Percentiles rank a stretch among this genome's conserved stretches.
phyloP scores from a whole-genome alignment of 2,797 vertebrate species.

The Myotis vivesi region DNA sequence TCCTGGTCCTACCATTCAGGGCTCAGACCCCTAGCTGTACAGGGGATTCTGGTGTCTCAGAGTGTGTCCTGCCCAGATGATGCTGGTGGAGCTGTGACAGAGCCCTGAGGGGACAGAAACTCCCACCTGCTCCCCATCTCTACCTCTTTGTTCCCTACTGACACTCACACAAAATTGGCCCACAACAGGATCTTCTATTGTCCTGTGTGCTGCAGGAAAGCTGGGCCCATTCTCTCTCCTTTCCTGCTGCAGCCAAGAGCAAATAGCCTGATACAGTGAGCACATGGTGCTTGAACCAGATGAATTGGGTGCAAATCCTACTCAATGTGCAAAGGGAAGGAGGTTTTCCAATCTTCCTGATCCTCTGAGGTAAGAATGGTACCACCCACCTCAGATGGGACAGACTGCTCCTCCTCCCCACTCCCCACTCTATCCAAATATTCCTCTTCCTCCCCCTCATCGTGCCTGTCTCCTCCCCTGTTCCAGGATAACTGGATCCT shows the following conservation, averaged over 20 bases:
- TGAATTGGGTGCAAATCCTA: fast-evolving
- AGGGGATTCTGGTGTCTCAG: neutral
- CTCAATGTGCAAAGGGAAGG: neutral
- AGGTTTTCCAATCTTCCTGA: fast-evolving
- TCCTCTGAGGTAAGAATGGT: fast-evolving
- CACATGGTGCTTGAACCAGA: fast-evolving
- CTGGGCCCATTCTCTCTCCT: fast-evolving
- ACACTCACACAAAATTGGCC: fast-evolving
- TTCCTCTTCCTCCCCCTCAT: fast-evolving
- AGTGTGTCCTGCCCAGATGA: too few relatives aligned
- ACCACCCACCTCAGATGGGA: fast-evolving
- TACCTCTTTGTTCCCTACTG: fast-evolving
- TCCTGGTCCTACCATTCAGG: fast-evolving
- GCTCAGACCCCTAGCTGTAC: neutral
- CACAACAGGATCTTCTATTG: fast-evolving
- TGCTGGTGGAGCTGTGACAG: neutral
- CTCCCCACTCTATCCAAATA: fast-evolving
- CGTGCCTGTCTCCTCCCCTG: fast-evolving
- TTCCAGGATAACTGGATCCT: fast-evolving
- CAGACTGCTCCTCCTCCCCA: fast-evolving
- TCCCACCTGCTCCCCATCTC: fast-evolving
- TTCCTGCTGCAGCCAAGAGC: neutral
- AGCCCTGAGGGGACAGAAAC: fast-evolving
- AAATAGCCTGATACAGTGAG: fast-evolving
- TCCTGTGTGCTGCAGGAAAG: fast-evolving